phyloP scores from a whole-genome alignment of 2,113 vertebrate species.

The Saimiri boliviensis region DNA sequence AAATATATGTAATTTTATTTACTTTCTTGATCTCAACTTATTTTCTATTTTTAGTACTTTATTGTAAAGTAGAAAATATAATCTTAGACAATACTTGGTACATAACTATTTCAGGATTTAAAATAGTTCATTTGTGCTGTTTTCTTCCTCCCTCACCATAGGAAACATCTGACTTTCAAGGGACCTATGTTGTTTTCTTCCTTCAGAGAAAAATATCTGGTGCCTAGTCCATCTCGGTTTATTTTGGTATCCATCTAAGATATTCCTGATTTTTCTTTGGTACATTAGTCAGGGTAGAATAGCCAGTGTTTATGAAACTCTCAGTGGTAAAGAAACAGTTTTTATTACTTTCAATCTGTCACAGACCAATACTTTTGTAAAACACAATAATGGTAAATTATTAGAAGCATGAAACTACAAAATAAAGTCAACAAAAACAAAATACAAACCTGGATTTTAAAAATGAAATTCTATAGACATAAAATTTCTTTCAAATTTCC shows the following conservation, averaged over 20 bases:
- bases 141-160: background rate
- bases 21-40: background rate
- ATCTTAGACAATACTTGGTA: background rate
- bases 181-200: background rate
- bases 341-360: constrained; percentile 51
- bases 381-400: constrained; percentile 22
- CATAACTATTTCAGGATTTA: constrained; percentile 15
- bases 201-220: background rate
- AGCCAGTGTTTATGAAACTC: constrained; percentile 17
- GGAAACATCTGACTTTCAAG: background rate
- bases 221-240: background rate
- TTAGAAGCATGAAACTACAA: constrained; percentile 8
- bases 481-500: constrained; percentile 6
- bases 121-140: background rate
- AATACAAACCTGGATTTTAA: background rate
- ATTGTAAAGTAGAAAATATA: constrained; percentile 17
- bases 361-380: constrained; percentile 4
- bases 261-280: constrained; percentile 18
- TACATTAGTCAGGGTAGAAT: constrained; percentile 29
- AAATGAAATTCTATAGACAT: background rate
- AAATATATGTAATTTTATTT: background rate
- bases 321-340: background rate
- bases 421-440: background rate
- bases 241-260: background rate
- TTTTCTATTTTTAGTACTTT: background rate